phyloP scores from a whole-genome alignment of 2,888 invertebrate genomes.

The Xiphydria camelus region DNA sequence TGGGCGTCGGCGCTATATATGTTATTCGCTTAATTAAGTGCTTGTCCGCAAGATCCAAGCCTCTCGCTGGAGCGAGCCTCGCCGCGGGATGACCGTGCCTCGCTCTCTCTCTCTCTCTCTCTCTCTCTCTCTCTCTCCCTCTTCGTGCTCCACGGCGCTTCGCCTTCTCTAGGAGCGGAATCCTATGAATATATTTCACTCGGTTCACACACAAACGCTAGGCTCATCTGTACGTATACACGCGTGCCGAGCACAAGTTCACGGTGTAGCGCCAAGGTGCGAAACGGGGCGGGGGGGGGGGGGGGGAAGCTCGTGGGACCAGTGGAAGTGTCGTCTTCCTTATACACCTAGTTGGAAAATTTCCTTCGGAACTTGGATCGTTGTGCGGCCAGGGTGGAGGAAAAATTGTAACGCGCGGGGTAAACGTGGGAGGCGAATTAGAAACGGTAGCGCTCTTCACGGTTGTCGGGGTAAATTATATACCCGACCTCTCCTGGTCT shows the following conservation, averaged over 20 bases:
- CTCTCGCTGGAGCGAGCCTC: constrained; percentile 12
- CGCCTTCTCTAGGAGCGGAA: neutral
- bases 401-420: no score
- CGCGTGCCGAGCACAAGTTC: no score
- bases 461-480: no score
- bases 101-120: neutral
- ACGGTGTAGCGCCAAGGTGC: no score
- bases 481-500: no score
- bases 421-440: no score
- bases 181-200: neutral
- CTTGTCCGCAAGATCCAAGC: constrained; percentile 35
- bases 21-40: constrained; percentile 56
- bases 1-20: constrained; percentile 42
- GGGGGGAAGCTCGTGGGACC: constrained; percentile 14
- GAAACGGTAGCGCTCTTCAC: no score
- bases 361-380: no score
- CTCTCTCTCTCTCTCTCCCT: neutral
- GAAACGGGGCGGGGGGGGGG: constrained; percentile 5
- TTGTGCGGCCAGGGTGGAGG: no score
- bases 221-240: no score
- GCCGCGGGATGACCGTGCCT: neutral
- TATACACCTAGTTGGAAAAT: no score
- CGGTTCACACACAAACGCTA: no score
- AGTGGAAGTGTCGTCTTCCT: constrained; percentile 16
- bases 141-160: neutral